These are phyloP conservation scores for Protosalanx chinensis DNA, from an alignment of 2,797 vertebrate genomes.

Conservation along the genomic window DNA sequence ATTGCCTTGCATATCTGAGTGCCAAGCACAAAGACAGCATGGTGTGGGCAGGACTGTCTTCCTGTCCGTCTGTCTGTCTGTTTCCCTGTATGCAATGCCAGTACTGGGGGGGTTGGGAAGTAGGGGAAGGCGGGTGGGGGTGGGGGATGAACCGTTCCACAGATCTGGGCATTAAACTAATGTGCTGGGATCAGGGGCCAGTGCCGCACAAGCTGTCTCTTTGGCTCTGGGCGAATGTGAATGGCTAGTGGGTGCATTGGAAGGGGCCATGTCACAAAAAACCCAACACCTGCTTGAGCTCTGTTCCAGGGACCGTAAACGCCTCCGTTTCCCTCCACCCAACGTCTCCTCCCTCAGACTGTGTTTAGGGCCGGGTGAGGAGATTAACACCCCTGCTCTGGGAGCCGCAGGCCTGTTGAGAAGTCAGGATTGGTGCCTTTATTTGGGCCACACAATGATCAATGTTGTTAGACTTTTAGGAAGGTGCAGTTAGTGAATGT, in stretches of 20 bases:
- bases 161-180: conserved; percentile 73
- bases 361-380: conserved; percentile 61
- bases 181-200: conserved; percentile 71
- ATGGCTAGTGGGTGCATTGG: conserved; percentile 57
- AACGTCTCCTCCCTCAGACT: conserved; percentile 54
- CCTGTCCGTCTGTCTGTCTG: not conserved
- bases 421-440: conserved; percentile 28
- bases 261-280: conserved; percentile 59
- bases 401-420: conserved; percentile 27
- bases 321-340: conserved; percentile 57
- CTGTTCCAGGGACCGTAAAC: conserved; percentile 64
- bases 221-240: conserved; percentile 62
- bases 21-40: conserved; percentile 11
- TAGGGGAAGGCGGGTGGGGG: conserved; percentile 14
- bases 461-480: conserved; percentile 31
- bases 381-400: conserved; percentile 40
- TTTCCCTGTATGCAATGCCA: too few species aligned
- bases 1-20: conserved; percentile 47
- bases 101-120: too few species aligned
- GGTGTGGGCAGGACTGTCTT: conserved; percentile 21
- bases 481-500: conserved; percentile 33
- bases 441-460: conserved; percentile 27
- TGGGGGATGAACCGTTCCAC: conserved; percentile 60
- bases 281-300: conserved; percentile 69
- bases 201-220: conserved; percentile 70